phyloP scores from a whole-genome alignment of 2,113 vertebrate genomes.

The Rhipidura dahli region DNA sequence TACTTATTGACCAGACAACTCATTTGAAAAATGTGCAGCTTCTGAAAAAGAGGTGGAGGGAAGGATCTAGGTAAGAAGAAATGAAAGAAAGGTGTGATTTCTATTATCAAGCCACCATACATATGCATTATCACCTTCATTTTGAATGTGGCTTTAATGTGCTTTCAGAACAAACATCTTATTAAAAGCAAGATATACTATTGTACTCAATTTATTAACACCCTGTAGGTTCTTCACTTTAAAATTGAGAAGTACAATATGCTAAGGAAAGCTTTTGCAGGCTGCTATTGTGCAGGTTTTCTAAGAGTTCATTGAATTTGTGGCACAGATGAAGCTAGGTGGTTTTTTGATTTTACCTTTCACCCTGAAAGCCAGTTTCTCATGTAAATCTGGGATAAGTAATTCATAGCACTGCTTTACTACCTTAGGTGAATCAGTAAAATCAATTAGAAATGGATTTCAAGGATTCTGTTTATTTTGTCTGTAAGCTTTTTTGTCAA shows the following conservation, averaged over 20 bases:
- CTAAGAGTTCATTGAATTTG: neutral
- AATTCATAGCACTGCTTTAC: neutral
- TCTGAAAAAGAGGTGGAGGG: neutral
- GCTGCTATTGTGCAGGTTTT: neutral
- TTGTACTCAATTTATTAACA: conserved; percentile 49
- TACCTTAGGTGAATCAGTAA: neutral
- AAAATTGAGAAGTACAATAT: neutral
- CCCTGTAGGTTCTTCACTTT: neutral
- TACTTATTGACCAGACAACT: conserved; percentile 25
- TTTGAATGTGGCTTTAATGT: conserved; percentile 34
- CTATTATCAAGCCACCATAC: neutral
- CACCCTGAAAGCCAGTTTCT: neutral
- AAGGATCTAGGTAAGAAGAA: neutral
- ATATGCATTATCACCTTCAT: neutral
- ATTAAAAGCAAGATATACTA: conserved; percentile 33
- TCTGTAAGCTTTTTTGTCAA: neutral
- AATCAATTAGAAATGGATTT: neutral
- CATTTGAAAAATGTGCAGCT: neutral
- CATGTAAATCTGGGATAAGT: neutral
- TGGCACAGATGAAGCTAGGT: neutral
- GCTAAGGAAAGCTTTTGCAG: neutral
- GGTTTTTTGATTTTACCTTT: neutral
- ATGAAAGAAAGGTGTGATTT: conserved; percentile 15
- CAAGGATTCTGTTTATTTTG: neutral
- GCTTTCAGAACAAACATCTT: conserved; percentile 32